phyloP scores from a whole-genome alignment of 2,888 invertebrate species.

The Drosophila nigricruria region DNA sequence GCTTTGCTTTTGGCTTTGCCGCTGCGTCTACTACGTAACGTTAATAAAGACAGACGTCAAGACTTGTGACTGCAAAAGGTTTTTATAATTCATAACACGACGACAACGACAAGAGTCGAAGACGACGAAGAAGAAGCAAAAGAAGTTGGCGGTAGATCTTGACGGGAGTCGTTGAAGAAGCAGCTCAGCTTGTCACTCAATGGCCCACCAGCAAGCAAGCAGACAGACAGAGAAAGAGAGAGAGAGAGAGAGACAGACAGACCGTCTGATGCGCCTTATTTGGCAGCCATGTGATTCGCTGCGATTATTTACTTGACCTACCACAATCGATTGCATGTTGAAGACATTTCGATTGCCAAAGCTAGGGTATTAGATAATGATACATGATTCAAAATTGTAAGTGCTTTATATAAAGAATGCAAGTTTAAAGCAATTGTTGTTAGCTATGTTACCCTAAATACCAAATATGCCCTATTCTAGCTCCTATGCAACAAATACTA shows the following conservation, averaged over 20 bases:
- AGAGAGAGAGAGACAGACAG: conserved; percentile 6
- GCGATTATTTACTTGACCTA: conserved; percentile 51
- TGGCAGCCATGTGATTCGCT: conserved; percentile 26
- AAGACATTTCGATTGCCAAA: conserved; percentile 6
- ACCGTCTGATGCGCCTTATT: conserved; percentile 16
- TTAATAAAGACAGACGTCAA: conserved; percentile 44
- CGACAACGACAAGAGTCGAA: conserved; percentile 2
- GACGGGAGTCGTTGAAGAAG: conserved; percentile 13
- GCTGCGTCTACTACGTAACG: conserved; percentile 36
- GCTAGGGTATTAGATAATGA: conserved; percentile 2
- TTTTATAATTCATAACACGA: conserved; percentile 62
- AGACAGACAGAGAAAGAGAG: conserved; percentile 14
- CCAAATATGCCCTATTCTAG: not conserved
- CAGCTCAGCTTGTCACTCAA: conserved; percentile 29
- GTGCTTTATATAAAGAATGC: not conserved
- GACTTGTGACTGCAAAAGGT: conserved; percentile 34
- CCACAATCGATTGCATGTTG: conserved; percentile 58
- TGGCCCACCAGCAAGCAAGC: conserved; percentile 35
- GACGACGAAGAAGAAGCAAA: not conserved
- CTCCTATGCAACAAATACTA: not conserved
- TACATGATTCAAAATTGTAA: not conserved
- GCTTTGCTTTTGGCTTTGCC: conserved; percentile 12
- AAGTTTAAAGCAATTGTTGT: not conserved
- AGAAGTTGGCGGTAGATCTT: conserved; percentile 35
- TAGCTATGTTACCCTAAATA: not conserved